Percentiles rank a stretch among this genome's conserved stretches.
phyloP scores from a whole-genome alignment of 2,113 vertebrate species.

The Microtus richardsoni region DNA sequence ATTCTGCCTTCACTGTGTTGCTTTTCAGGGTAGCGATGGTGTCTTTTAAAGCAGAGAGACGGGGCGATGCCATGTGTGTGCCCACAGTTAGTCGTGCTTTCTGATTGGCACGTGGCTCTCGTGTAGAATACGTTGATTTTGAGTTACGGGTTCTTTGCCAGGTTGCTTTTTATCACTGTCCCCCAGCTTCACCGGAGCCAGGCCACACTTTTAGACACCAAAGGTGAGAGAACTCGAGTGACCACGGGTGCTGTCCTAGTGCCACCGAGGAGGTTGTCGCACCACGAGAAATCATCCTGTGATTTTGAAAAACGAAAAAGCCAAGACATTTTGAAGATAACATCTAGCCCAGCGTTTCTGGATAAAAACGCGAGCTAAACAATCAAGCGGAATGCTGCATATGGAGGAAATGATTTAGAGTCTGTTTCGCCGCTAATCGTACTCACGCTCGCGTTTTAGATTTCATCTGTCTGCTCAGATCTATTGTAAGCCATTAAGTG shows the following conservation, averaged over 20 bases:
- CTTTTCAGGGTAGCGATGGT: constrained; percentile 73
- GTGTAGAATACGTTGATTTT: constrained; percentile 82
- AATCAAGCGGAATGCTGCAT: constrained; percentile 86
- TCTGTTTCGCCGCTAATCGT: constrained; percentile 89
- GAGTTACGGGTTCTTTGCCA: constrained; percentile 71
- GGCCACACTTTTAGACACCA: constrained; percentile 77
- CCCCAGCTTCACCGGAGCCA: constrained; percentile 71
- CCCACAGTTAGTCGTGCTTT: constrained; percentile 62
- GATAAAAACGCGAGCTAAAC: constrained; percentile 81
- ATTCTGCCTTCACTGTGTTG: constrained; percentile 60
- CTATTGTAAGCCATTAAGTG: constrained; percentile 91
- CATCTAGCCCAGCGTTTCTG: constrained; percentile 72
- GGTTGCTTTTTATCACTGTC: constrained; percentile 81
- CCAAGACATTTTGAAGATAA: constrained; percentile 83
- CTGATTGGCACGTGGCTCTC: constrained; percentile 63
- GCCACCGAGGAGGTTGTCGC: constrained; percentile 74
- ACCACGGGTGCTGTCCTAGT: constrained; percentile 78
- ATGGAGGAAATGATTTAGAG: constrained; percentile 89
- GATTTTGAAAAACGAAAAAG: constrained; percentile 81
- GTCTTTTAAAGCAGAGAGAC: constrained; percentile 80
- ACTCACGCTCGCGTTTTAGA: constrained; percentile 88
- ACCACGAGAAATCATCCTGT: constrained; percentile 66
- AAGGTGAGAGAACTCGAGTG: constrained; percentile 66
- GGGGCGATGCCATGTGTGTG: not conserved
- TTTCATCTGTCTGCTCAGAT: constrained; percentile 91